Conservation (phyloP, 1,140 invertebrate species). For the Papilio polytes region DNA sequence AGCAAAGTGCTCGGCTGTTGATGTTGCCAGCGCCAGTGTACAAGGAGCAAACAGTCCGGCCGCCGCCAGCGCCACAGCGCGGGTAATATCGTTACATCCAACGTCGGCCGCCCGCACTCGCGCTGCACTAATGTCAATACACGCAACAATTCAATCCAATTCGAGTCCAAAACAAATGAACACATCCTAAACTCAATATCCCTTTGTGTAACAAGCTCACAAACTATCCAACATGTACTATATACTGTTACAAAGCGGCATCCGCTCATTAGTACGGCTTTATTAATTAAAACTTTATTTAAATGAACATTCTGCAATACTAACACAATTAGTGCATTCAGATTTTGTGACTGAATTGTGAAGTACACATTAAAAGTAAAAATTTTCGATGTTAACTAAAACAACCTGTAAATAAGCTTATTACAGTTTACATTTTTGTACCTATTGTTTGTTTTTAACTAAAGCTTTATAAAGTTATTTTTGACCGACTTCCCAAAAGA, state of each 20-base stretch:
- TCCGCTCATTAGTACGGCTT: background rate
- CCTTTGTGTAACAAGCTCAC: background rate
- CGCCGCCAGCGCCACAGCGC: background rate
- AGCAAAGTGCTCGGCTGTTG: slow-evolving; percentile 2
- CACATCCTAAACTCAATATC: background rate
- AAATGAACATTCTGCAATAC: background rate
- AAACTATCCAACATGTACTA: background rate
- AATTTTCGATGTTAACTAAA: background rate
- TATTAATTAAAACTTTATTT: background rate
- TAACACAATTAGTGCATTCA: too few species aligned
- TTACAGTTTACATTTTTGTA: too few species aligned
- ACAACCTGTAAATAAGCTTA: too few species aligned
- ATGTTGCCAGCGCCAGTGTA: background rate
- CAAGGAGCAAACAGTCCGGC: background rate
- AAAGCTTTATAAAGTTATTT: too few species aligned
- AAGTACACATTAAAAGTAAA: too few species aligned
- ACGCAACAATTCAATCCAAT: background rate
- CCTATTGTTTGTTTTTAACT: too few species aligned
- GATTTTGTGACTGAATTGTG: background rate
- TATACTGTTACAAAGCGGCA: background rate
- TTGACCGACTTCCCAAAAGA: too few species aligned
- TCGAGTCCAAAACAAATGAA: slow-evolving; percentile 4
- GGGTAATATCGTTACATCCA: background rate
- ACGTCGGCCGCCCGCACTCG: background rate
- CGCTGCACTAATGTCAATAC: background rate